A percentile compares a stretch with the other conserved stretches of the same genome.
Evolutionary conservation across 2,888 invertebrate species (phyloP).

Genomic region (Lochmaea crataegi): DNA sequence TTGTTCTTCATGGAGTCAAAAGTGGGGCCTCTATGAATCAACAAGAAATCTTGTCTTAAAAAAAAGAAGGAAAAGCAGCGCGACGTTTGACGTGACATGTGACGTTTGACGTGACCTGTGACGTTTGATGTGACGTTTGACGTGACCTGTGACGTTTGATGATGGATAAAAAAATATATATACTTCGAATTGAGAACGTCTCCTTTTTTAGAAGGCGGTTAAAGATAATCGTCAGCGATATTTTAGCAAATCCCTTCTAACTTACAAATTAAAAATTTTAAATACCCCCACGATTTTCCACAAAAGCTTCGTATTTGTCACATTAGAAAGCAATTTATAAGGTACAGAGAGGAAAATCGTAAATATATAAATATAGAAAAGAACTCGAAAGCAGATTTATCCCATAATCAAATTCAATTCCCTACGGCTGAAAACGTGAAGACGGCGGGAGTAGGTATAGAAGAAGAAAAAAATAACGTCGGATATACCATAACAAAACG

Average conservation of each 20-base stretch:
- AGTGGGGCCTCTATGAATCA: too few relatives aligned
- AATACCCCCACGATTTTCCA: background rate
- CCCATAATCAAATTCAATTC: conserved; percentile 51
- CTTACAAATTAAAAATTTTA: background rate
- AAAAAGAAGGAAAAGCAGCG: too few relatives aligned
- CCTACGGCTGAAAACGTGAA: conserved; percentile 42
- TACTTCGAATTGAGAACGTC: too few relatives aligned
- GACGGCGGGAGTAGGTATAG: background rate
- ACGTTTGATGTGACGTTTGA: too few relatives aligned
- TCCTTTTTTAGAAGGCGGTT: too few relatives aligned
- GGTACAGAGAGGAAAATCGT: conserved; percentile 23
- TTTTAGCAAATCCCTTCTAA: background rate
- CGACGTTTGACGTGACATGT: too few relatives aligned
- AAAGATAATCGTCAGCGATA: too few relatives aligned
- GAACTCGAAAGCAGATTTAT: conserved; percentile 12
- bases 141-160: too few relatives aligned
- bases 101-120: too few relatives aligned
- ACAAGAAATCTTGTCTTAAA: too few relatives aligned
- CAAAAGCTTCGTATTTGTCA: conserved; percentile 5
- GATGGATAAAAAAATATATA: too few relatives aligned
- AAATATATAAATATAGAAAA: conserved; percentile 24
- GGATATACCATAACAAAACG: conserved; percentile 38
- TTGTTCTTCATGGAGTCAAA: too few relatives aligned
- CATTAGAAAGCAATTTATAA: conserved; percentile 29
- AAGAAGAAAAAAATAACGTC: conserved; percentile 38